Evolutionary conservation across 2,888 invertebrate species (phyloP), one percentile per base, ranked within the genome.

Genomic region (Schrankia costaestrigalis): DNA sequence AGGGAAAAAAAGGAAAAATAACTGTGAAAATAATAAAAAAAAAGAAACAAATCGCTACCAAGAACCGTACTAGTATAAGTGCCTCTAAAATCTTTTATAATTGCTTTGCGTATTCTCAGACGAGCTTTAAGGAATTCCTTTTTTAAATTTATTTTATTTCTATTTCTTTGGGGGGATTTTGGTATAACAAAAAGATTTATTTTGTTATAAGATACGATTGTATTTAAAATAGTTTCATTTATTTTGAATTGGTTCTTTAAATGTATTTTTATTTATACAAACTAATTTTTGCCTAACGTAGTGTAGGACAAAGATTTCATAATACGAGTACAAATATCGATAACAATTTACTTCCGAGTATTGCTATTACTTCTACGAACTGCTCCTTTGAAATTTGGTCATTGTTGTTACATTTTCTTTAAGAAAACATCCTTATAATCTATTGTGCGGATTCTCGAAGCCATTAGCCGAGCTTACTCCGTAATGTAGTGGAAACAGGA

Each of bases 51-150:
- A 33, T 32, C 31, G 15, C 5, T 45, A 42, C 25, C 32, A 11
- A 36, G 38, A 26, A 34, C 30, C 35, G 40, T 41, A 35, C 37
- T 43, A 28, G 10, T 31, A 35, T 49, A 50, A 56, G 38, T 41
- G 48, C 31, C 31, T 45, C 39, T 52, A 63, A 60, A 57, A 54
- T 24, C 11, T 24, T 24, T 24, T 59, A 51, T 68, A 69, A 68
- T 69, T 69, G 68, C 59, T 58, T 57, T 56, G 49, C 40, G 54
- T 49, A 31, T 36, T 47, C 56, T 49, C 57, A 14, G 14, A 41
- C 46, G 56, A n/a, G 39, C 46, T 58, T 65, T 58, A 46, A 36
- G 35, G 45, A 43, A 41, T 40, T 41, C 36, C 31, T 36, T 50
- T 17, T 38, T 47, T 38, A 41, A 41, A 42, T 43, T 43, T 46